phyloP scores from a whole-genome alignment of 2,113 vertebrate genomes.

The Colaptes auratus region DNA sequence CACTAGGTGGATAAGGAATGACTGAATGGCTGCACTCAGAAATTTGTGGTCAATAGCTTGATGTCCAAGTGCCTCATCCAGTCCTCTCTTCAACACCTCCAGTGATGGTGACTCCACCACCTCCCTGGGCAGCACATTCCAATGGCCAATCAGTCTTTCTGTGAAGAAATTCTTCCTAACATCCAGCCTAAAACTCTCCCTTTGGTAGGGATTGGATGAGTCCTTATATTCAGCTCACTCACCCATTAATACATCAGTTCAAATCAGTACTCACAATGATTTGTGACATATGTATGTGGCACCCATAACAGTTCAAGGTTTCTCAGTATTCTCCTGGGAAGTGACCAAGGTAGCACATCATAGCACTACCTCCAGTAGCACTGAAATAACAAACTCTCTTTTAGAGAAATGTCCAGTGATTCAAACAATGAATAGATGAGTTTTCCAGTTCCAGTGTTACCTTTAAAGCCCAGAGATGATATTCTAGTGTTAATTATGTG shows the following conservation, averaged over 20 bases:
- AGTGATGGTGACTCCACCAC: too few species aligned
- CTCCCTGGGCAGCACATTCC: too few species aligned
- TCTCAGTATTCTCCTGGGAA: neutral
- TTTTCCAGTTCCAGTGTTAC: neutral
- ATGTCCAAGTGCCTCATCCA: neutral
- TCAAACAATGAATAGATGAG: neutral
- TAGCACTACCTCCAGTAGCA: neutral
- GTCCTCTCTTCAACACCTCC: too few species aligned
- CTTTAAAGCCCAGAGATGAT: neutral
- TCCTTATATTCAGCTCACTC: neutral
- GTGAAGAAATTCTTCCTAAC: too few species aligned
- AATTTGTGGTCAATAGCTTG: neutral
- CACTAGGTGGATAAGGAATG: neutral
- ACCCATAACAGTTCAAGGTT: neutral
- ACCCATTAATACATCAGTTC: neutral
- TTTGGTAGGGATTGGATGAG: neutral
- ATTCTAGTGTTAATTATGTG: neutral
- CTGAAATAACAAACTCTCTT: neutral
- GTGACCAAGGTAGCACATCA: accelerated
- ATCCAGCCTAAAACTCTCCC: too few species aligned
- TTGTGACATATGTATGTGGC: neutral
- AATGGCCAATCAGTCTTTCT: too few species aligned
- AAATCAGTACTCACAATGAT: neutral
- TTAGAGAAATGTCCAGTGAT: neutral
- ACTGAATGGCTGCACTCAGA: too few species aligned